Evolutionary conservation across 2,797 vertebrate genomes (phyloP).

Genomic region (Philypnodon macrostomus): DNA sequence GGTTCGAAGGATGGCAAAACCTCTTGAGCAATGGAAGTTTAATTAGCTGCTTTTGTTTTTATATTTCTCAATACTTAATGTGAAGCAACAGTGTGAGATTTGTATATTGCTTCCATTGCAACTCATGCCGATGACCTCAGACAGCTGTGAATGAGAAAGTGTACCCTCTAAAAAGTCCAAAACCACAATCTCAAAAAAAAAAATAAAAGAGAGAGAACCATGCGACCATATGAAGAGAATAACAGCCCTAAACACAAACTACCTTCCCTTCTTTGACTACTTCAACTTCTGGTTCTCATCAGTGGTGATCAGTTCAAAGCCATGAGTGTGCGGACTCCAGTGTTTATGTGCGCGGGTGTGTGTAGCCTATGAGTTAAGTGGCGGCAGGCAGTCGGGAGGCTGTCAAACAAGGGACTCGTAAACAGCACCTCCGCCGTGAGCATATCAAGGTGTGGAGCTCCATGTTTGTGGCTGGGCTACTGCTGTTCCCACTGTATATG

Average conservation of each 20-base stretch:
- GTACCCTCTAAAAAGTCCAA: conserved; percentile 19
- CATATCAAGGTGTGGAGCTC: conserved; percentile 66
- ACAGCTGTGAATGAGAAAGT: background rate
- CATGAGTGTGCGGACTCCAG: too few relatives aligned
- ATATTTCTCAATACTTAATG: too few relatives aligned
- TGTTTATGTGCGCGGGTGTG: conserved; percentile 50
- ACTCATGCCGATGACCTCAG: conserved; percentile 1
- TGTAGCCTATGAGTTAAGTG: conserved; percentile 66
- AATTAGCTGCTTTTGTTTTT: too few relatives aligned
- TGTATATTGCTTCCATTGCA: too few relatives aligned
- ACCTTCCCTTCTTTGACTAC: conserved; percentile 51
- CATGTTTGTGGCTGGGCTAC: conserved; percentile 51
- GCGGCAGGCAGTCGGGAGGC: conserved; percentile 75
- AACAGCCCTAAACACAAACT: conserved; percentile 27
- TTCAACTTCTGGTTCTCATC: conserved; percentile 73
- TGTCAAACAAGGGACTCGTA: conserved; percentile 73
- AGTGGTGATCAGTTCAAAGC: conserved; percentile 75
- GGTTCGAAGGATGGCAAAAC: too few relatives aligned
- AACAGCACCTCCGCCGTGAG: conserved; percentile 70
- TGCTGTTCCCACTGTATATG: conserved; percentile 68
- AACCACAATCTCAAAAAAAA: conserved; percentile 38
- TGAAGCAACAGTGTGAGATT: too few relatives aligned
- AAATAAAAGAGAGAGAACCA: conserved; percentile 36
- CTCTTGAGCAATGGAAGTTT: too few relatives aligned
- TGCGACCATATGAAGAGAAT: conserved; percentile 42